A percentile compares a stretch with the other conserved stretches of the same genome.
phyloP scores from a whole-genome alignment of 2,797 vertebrate genomes.

The Tadarida brasiliensis region DNA sequence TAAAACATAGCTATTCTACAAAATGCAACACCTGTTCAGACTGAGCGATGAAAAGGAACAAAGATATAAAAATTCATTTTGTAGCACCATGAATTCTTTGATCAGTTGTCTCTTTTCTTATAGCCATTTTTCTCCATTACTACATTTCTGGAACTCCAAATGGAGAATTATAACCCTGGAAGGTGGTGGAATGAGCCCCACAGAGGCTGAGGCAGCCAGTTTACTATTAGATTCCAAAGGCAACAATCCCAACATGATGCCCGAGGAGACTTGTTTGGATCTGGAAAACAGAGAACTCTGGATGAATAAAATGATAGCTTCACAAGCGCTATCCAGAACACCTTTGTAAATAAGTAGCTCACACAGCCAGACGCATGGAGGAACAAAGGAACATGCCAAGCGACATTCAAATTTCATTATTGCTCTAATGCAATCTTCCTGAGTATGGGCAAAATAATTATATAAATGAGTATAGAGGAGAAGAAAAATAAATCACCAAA shows the following conservation, averaged over 20 bases:
- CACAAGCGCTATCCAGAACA: conserved; percentile 76
- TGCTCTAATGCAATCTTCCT: conserved; percentile 30
- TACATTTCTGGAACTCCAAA: conserved; percentile 59
- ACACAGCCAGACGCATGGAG: conserved; percentile 69
- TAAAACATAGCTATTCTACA: conserved; percentile 23
- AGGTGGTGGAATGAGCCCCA: conserved; percentile 55
- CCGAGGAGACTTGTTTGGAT: conserved; percentile 72
- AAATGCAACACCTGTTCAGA: conserved; percentile 53
- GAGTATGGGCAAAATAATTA: not conserved
- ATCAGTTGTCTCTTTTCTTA: not conserved
- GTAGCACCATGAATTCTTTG: not conserved
- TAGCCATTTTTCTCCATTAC: not conserved
- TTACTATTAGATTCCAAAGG: conserved; percentile 71
- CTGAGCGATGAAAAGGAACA: conserved; percentile 7
- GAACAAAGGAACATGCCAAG: conserved; percentile 64
- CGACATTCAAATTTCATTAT: conserved; percentile 50
- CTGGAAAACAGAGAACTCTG: conserved; percentile 77
- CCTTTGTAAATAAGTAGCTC: conserved; percentile 79
- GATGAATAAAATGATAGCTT: conserved; percentile 74
- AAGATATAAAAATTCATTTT: conserved; percentile 51
- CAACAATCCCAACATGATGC: conserved; percentile 54
- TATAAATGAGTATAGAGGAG: not conserved
- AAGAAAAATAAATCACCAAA: conserved; percentile 38
- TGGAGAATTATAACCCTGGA: conserved; percentile 63
- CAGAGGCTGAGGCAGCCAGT: conserved; percentile 67